Percentiles rank a stretch among this genome's conserved stretches.
Evolutionary conservation across 2,888 invertebrate species (phyloP).

Genomic region (Monopis laevigella): DNA sequence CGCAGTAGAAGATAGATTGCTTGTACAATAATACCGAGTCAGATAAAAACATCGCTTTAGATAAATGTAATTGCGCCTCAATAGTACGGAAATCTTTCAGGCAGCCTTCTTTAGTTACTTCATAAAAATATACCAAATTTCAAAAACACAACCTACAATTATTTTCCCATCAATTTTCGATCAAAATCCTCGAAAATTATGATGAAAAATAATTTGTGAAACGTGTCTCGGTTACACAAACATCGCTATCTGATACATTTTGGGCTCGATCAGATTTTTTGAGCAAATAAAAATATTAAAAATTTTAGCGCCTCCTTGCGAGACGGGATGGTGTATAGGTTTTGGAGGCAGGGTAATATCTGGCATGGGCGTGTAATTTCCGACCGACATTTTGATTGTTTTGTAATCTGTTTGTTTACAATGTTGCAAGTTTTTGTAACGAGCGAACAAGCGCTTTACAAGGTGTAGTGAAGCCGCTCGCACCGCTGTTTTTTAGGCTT

Average conservation of each 20-base stretch:
- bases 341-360: not conserved
- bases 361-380: slow-evolving; percentile 7
- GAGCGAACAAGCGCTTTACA: not conserved
- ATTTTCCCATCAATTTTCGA: slow-evolving; percentile 43
- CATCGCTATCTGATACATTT: slow-evolving; percentile 1
- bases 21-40: no score
- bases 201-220: slow-evolving; percentile 9
- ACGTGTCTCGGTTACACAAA: slow-evolving; percentile 10
- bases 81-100: no score
- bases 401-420: no score
- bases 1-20: no score
- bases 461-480: no score
- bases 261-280: not conserved
- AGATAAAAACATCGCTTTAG: no score
- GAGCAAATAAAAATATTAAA: not conserved
- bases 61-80: no score
- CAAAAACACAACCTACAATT: slow-evolving; percentile 36
- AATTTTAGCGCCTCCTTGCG: slow-evolving; percentile 7
- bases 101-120: no score
- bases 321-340: not conserved
- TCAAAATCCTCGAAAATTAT: slow-evolving; percentile 25
- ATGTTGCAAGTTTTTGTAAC: not conserved
- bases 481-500: no score
- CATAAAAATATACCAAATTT: no score
- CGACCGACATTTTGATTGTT: slow-evolving; percentile 7